phyloP scores from a whole-genome alignment of 2,113 vertebrate genomes.

The Haplochromis burtoni region DNA sequence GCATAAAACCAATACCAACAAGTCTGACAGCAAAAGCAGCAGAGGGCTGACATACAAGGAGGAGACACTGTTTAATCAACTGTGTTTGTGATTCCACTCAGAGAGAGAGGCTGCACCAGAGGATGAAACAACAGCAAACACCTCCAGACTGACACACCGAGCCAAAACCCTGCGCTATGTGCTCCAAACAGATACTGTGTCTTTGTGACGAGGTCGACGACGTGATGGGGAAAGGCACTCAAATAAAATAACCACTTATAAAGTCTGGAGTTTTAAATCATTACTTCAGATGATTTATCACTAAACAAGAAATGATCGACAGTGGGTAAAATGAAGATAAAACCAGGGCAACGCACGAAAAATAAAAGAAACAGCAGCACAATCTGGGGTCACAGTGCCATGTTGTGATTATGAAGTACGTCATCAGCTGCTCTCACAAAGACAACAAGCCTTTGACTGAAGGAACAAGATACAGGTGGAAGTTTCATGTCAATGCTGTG shows the following conservation, averaged over 20 bases:
- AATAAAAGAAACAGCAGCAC: not conserved
- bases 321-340: not conserved
- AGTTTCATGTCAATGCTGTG: accelerated
- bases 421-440: not conserved
- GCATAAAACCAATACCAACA: not conserved
- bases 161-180: not conserved
- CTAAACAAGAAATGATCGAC: not conserved
- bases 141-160: not conserved
- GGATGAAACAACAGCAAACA: not conserved
- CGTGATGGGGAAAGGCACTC: not conserved
- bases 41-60: not conserved
- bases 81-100: not conserved
- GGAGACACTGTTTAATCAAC: not conserved
- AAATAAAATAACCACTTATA: not conserved
- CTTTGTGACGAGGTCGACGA: not conserved
- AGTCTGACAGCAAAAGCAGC: not conserved
- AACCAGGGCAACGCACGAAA: not conserved
- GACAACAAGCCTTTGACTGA: not conserved
- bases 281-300: not conserved
- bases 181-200: not conserved
- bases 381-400: not conserved
- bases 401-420: not conserved
- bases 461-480: not conserved
- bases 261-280: not conserved
- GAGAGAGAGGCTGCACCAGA: not conserved